Percentiles rank a stretch among this genome's conserved stretches.
Evolutionary conservation across 2,888 invertebrate genomes (phyloP).

Genomic region (Plagodis pulveraria): DNA sequence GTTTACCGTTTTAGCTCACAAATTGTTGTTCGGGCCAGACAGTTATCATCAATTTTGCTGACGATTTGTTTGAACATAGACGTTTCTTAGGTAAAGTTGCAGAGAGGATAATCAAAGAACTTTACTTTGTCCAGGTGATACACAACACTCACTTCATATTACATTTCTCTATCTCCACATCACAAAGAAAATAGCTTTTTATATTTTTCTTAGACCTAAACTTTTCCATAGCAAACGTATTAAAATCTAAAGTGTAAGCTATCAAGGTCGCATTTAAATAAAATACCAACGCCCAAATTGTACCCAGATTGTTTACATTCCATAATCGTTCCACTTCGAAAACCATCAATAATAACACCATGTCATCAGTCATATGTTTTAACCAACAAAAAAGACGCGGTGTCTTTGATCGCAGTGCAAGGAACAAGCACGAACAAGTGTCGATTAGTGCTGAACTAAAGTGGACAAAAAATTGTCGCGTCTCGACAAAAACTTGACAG

Average conservation of each 20-base stretch:
- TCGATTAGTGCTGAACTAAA: slow-evolving; percentile 61
- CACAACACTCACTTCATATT: no score
- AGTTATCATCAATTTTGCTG: not conserved
- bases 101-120: no score
- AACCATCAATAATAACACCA: slow-evolving; percentile 56
- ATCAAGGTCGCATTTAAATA: slow-evolving; percentile 5
- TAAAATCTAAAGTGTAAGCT: no score
- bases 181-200: no score
- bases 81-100: no score
- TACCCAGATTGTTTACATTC: slow-evolving; percentile 30
- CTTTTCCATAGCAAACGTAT: no score
- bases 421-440: slow-evolving; percentile 62
- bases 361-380: slow-evolving; percentile 53
- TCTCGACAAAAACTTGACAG: slow-evolving; percentile 66
- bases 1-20: not conserved
- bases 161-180: no score
- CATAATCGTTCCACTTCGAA: slow-evolving; percentile 43
- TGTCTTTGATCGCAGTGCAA: slow-evolving; percentile 42
- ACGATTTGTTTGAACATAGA: no score
- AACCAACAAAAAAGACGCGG: slow-evolving; percentile 48
- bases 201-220: no score
- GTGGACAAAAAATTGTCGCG: slow-evolving; percentile 49
- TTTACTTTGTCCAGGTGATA: no score
- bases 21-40: not conserved
- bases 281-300: slow-evolving; percentile 37